Base-by-base conservation (phyloP, 2,113 vertebrate genomes). In the Microtus oregoni region DNA sequence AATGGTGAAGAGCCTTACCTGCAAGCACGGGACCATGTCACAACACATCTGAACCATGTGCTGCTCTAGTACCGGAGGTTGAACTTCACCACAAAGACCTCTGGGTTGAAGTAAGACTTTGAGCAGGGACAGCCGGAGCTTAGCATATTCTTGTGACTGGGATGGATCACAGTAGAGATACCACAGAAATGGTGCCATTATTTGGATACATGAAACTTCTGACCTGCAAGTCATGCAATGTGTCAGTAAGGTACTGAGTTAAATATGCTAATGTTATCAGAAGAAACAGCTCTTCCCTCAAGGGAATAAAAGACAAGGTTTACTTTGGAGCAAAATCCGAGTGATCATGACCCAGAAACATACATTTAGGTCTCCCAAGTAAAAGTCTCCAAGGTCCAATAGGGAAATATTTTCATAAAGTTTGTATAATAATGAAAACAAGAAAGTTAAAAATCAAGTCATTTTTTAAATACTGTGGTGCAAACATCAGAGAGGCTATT, bases 81-180 rank as follows among this genome's bases (percentile, higher is more conserved):
- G 89, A 28, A 92, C 97, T 92, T 70, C 81, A 13, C 95, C 86
- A 96, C 70, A 67, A 47, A 47, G 47, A 65, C 73, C 44, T 13
- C 0, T 89, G 67, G 88, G 94, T 14, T 99, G 98, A 94, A 99
- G 98, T 81, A 99, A 97, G 77, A 99, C 97, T 97, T 98, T 98
- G n/a, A 99, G 98, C 15, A 99, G 98, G 63, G 98, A 95, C 85
- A 99, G 98, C 75, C 99, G 98, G n/a, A 99, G 98, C 55, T 99
- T 97, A 38, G 99, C 98, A 47, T 99, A 98, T 94, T 99, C 99
- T 20, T 99, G 83, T 65, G 98, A 96, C 70, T 99, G 99, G 93
- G 98, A 99, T 2, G 99, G 99, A 87, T 99, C 99, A 8, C 99
- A 99, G 97, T 99, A 99, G 5, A 99, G 97, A 97, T 99, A 99